Evolutionary conservation across 2,113 vertebrate species (phyloP), one percentile per base, ranked within the genome.

Genomic region (Cricetomys ansorgei): DNA sequence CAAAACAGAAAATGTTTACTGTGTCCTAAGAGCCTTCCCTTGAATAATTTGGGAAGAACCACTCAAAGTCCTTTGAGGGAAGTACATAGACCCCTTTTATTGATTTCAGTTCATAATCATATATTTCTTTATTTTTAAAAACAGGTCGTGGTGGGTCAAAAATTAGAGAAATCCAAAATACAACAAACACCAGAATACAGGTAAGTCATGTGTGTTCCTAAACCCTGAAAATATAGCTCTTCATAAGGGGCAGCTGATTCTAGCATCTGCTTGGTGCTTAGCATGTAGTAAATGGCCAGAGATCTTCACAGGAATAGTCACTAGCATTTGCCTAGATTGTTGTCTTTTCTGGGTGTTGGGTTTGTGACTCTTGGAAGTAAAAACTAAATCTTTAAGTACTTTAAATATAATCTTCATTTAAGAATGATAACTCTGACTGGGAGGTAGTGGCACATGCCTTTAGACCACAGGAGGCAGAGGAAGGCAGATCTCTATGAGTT

Each of bases 61-160:
- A 69, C 9, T 57, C 12, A 75, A 77, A 16, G 19, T 89, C 89
- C 57, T 96, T 92, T 88, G 65, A 80, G 57, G 55, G n/a, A 73
- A 84, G 9, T 89, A 64, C 11, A 21, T 92, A 65, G 72, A 81
- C 62, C 15, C 29, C n/a, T 37, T 45, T 83, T 94, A 59, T 23
- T 97, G 9, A 95, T 84, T 95, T 94, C 27, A 87, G 21, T 9
- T 93, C 84, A 55, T 77, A 55, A 40, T n/a, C 17, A 29, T 43
- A n/a, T 48, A 37, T 84, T 91, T 21, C 43, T 92, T 93, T 97
- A 31, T 97, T 96, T 96, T 96, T 83, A 92, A 92, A 97, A 97
- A 98, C 97, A 99, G 99, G 99, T 98, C 99, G 98, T 0, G 99
- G 99, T 45, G 99, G 99, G 93, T 95, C 98, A 91, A 99, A 99